phyloP scores from a whole-genome alignment of 2,797 vertebrate species.

The Peromyscus attwateri region DNA sequence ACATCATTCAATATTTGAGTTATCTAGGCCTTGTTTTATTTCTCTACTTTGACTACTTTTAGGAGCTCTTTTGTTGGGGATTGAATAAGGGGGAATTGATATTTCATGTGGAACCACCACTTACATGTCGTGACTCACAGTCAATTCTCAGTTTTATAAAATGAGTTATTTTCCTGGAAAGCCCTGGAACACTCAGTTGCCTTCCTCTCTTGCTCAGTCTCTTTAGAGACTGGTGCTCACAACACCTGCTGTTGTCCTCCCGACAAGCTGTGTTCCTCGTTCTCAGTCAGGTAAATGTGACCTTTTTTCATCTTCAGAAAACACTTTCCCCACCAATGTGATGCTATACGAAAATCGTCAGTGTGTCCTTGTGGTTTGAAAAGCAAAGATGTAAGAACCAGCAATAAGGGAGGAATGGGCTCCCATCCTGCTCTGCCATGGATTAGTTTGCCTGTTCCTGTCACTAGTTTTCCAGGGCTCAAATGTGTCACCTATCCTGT shows the following conservation, averaged over 20 bases:
- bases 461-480: background rate
- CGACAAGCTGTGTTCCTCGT: background rate
- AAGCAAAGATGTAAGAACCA: background rate
- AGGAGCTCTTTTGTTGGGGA: background rate
- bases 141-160: background rate
- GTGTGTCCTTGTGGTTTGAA: background rate
- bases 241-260: background rate
- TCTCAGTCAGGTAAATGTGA: background rate
- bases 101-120: background rate
- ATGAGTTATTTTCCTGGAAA: background rate
- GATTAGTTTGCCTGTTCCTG: background rate
- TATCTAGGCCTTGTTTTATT: background rate
- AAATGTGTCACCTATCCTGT: background rate
- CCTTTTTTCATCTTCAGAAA: conserved; percentile 15
- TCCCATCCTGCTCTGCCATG: background rate
- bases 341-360: background rate
- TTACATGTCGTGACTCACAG: background rate
- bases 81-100: background rate
- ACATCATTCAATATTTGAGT: background rate
- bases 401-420: background rate
- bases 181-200: background rate
- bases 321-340: background rate
- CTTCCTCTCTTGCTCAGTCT: background rate
- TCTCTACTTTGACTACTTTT: background rate
- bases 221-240: background rate